Evolutionary conservation across 2,888 invertebrate species (phyloP), one percentile per base, ranked within the genome.

Genomic region (Xanthostigma xanthostigma): DNA sequence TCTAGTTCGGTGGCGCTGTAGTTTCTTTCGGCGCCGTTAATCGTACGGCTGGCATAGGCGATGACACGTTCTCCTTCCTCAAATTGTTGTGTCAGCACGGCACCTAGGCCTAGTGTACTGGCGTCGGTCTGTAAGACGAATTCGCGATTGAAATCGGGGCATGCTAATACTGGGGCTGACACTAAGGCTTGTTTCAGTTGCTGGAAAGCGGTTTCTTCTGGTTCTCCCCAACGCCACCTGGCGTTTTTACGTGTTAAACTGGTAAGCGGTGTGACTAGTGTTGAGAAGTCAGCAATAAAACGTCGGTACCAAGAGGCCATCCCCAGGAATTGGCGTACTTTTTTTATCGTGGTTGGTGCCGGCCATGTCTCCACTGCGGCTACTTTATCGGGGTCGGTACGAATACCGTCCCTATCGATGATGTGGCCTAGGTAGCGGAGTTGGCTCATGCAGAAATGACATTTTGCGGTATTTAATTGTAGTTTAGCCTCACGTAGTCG

Each of bases 1-100:
- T n/a, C n/a, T n/a, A n/a, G n/a, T 45, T 51, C 51, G 1, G 50
- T 41, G 5, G 45, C 41, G 11, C 39, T 34, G 36, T 50, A 52
- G 11, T 34, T 40, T 42, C 11, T 11, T 40, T 50, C 48, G 3
- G 42, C n/a, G 17, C 14, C 9, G 14, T 10, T n/a, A 27, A n/a
- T n/a, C n/a, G n/a, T n/a, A n/a, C n/a, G n/a, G n/a, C n/a, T n/a
- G n/a, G n/a, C 40, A 17, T 1, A 40, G 17, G 17, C 17, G 17
- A 40, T 9, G 13, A 40, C 17, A 10, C 13, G 36, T 13, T 8
- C 13, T 17, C 8, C 17, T 17, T 8, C 8, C 9, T 9, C 9
- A 10, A 9, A 40, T 8, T 8, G 13, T 11, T 42, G 42, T 9
- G 8, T 42, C 34, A 42, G 42, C 1, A 42, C 42, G 6, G 42